Evolutionary conservation across 2,797 vertebrate species (phyloP), one percentile per base, ranked within the genome.

Genomic region (Neostethus bicornis): DNA sequence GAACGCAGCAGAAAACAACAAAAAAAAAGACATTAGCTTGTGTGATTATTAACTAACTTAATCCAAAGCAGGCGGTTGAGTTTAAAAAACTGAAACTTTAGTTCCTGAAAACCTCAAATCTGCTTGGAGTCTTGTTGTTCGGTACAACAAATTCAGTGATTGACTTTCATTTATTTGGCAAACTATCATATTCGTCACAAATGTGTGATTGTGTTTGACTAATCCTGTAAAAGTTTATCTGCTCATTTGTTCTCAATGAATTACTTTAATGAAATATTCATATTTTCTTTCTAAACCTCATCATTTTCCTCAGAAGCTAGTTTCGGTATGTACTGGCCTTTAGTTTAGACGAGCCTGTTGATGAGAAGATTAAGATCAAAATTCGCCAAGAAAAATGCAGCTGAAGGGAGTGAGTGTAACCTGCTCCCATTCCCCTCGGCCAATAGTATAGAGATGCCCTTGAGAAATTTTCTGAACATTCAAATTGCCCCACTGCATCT

Each of bases 381-480:
- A 61, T 61, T 64, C 57, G 62, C 75, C 77, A 82, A 76, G 46
- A 21, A 76, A 78, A 81, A 77, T 56, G 44, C 17, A 64, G 59
- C 26, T 47, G 47, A 42, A 49, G 31, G 46, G 73, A 56, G 47
- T 61, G 17, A 74, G 71, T 43, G 74, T 42, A 21, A 78, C 66
- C 57, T 10, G 46, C 50, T 71, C 60, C 53, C 24, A 26, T 76
- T 48, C 70, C 53, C 58, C 10, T 65, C 55, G 53, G 61, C 54
- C 69, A 63, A 72, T 52, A 64, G 63, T 76, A 50, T 62, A 56
- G 65, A 79, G 79, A 79, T 74, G 75, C 64, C 80, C 75, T 72
- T 75, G 66, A 73, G 68, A 56, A 19, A 60, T 59, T 81, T 72
- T 73, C 51, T 73, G 66, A 74, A 70, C 47, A 45, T 64, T 49